Conservation (phyloP, 2,113 vertebrate genomes). For the Toxotes chatareus region DNA sequence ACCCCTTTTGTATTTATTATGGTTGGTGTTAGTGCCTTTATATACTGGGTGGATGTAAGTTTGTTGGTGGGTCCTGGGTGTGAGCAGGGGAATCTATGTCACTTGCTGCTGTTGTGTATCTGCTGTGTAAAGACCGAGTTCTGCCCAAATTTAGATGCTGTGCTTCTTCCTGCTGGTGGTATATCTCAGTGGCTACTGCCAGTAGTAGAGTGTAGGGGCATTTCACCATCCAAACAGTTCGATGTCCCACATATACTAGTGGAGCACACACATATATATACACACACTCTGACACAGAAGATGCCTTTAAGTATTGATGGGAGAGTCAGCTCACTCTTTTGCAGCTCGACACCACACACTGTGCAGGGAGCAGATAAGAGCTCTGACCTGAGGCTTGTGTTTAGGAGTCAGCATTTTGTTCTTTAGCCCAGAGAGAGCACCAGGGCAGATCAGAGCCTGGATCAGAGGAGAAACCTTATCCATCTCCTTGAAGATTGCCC, state of each 20-base stretch:
- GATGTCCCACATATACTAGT: background rate
- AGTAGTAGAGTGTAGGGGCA: too few species aligned
- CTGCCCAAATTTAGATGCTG: too few species aligned
- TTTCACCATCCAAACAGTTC: too few species aligned
- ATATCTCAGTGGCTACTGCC: too few species aligned
- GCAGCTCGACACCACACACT: conserved; percentile 16
- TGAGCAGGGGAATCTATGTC: too few species aligned
- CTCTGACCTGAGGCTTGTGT: conserved; percentile 35
- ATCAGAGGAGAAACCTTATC: conserved; percentile 45
- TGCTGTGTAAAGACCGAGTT: too few species aligned
- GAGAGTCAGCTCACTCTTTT: conserved; percentile 17
- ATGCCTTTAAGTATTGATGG: conserved; percentile 2
- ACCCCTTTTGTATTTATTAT: too few species aligned
- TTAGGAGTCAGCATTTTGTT: conserved; percentile 44
- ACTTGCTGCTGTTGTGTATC: too few species aligned
- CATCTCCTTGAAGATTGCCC: conserved; percentile 30
- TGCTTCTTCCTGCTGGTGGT: too few species aligned
- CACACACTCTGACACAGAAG: background rate
- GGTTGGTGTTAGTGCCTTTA: too few species aligned
- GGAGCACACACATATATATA: background rate
- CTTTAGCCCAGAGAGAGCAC: conserved; percentile 12
- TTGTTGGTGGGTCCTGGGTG: too few species aligned
- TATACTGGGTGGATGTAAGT: too few species aligned
- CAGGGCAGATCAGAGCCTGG: conserved; percentile 28
- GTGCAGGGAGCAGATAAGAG: conserved; percentile 40